Base-by-base conservation (phyloP, 2,113 vertebrate species). In the Empidonax alnorum region DNA sequence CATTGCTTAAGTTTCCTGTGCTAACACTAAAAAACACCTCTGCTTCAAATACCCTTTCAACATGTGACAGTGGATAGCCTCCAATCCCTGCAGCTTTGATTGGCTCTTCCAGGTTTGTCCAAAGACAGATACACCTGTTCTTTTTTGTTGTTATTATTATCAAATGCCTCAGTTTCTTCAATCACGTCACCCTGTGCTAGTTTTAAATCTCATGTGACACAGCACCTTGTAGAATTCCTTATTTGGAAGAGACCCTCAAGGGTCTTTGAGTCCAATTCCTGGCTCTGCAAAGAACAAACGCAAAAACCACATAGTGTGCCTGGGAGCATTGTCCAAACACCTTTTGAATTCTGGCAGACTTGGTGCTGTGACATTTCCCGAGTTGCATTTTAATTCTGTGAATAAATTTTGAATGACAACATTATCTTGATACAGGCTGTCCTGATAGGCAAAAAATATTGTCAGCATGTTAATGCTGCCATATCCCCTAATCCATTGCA, bases 221-320 rank as follows among this genome's bases (percentile, higher is more conserved):
- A 78, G 21, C 3, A 23, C 8, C 42, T 42, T 10, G 9, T 35
- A 47, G 30, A 62, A 76, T 37, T 30, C 37, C 37, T 41, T 18
- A 63, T 20, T 30, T 63, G 39, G 61, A 63, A 41, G 27, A 41
- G 37, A 41, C 25, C 17, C 25, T 39, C 11, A 41, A 41, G 25
- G 25, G 20, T 37, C 37, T 41, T 41, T 41, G 37, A 41, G 47
- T 47, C 21, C 14, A 62, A 0, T 13, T 47, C n/a, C 47, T 42
- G 25, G 6, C 25, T 76, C 55, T 69, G 41, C 30, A 31, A 9
- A 55, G 30, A 25, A 47, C 14, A 76, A 83, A 83, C 39, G 12
- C 62, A 22, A 62, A 74, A 61, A 41, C 9, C 30, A 62, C 14
- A 25, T 6, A n/a, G 35, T 0, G 0, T 61, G 39, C n/a, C 87